Evolutionary conservation across 1,140 invertebrate genomes (phyloP).

Genomic region (Pogonus chalceus): DNA sequence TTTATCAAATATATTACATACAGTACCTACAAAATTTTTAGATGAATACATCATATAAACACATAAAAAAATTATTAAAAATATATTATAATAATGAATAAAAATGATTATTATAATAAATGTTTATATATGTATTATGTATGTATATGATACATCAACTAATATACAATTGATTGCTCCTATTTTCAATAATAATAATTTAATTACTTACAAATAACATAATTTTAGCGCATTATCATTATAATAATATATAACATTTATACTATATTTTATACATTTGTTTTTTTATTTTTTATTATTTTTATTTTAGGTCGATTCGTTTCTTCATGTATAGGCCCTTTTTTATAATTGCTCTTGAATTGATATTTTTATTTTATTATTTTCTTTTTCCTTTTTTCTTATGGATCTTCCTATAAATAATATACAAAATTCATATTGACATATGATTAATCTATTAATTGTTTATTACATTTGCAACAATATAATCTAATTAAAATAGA

Average conservation of each 20-base stretch:
- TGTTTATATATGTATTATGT: too few species aligned
- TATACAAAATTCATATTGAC: background rate
- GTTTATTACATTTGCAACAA: background rate
- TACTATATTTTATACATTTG: background rate
- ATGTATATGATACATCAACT: too few species aligned
- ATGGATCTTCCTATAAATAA: slow-evolving; percentile 1
- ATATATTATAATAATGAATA: too few species aligned
- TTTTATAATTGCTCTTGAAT: background rate
- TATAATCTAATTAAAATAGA: background rate
- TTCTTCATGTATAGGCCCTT: too few species aligned
- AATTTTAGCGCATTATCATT: background rate
- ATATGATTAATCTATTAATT: too few species aligned
- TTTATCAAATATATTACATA: too few species aligned
- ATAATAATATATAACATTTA: background rate
- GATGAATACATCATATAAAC: too few species aligned
- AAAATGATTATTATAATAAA: too few species aligned
- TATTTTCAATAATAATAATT: slow-evolving; percentile 7
- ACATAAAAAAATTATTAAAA: too few species aligned
- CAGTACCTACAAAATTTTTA: too few species aligned
- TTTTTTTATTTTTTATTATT: background rate
- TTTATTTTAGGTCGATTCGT: background rate
- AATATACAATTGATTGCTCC: background rate
- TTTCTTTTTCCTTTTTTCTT: too few species aligned
- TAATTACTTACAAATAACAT: slow-evolving; percentile 1
- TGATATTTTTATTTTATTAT: too few species aligned